Conservation (phyloP, 2,113 vertebrate genomes). For the Platysternon megacephalum region DNA sequence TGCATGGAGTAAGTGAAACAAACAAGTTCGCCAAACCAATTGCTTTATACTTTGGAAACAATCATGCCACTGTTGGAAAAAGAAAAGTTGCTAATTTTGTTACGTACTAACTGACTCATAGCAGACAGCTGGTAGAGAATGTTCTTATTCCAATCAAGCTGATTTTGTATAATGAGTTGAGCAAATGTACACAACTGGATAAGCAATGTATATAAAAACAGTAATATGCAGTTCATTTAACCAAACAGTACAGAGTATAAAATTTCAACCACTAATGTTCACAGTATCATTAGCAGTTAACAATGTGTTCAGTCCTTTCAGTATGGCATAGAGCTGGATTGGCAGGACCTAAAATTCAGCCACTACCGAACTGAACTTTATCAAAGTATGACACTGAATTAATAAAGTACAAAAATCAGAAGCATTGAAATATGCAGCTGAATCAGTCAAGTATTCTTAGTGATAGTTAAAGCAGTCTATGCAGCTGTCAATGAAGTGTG, state of each 20-base stretch:
- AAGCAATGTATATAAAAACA: conserved; percentile 73
- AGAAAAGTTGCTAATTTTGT: conserved; percentile 75
- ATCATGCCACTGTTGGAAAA: conserved; percentile 65
- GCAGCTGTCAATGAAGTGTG: conserved; percentile 50
- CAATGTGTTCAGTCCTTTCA: not conserved
- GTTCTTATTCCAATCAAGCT: conserved; percentile 74
- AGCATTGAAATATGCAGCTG: conserved; percentile 50
- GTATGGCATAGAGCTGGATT: not conserved
- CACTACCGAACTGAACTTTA: conserved; percentile 51
- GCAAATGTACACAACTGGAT: conserved; percentile 72
- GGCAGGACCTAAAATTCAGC: conserved; percentile 52
- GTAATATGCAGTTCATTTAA: conserved; percentile 74
- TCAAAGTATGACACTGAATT: conserved; percentile 43
- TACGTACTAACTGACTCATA: conserved; percentile 67
- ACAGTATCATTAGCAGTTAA: not conserved
- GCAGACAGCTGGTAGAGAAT: conserved; percentile 73
- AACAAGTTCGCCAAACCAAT: conserved; percentile 70
- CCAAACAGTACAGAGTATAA: conserved; percentile 48
- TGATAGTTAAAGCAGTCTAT: conserved; percentile 31
- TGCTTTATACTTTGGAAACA: conserved; percentile 71
- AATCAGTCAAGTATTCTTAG: conserved; percentile 38
- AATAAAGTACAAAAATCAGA: conserved; percentile 45
- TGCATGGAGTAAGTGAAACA: conserved; percentile 61
- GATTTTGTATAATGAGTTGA: conserved; percentile 72
- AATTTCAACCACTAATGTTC: not conserved